phyloP scores from a whole-genome alignment of 2,888 invertebrate genomes.

The Hyposoter didymator region DNA sequence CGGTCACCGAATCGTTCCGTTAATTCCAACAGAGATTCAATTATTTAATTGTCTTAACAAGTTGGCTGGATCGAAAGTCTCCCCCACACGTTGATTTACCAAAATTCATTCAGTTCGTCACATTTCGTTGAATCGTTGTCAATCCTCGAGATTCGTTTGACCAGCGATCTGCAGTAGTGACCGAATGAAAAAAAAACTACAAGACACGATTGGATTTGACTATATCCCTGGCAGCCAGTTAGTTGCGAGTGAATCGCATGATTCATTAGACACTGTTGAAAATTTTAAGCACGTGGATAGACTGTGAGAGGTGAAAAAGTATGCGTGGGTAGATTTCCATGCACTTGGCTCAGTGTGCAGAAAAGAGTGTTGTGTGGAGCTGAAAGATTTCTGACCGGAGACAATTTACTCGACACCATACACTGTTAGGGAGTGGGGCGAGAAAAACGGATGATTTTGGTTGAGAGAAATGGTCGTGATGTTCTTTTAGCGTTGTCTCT shows the following conservation, averaged over 20 bases:
- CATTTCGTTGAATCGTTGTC: too few species aligned
- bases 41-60: too few species aligned
- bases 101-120: too few species aligned
- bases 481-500: slow-evolving; percentile 27
- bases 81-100: too few species aligned
- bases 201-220: too few species aligned
- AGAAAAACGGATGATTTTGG: slow-evolving; percentile 33
- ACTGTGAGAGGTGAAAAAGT: not conserved
- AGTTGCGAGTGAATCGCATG: not conserved
- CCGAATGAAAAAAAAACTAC: too few species aligned
- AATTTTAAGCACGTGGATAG: not conserved
- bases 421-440: slow-evolving; percentile 27
- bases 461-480: slow-evolving; percentile 65
- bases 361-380: slow-evolving; percentile 1
- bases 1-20: too few species aligned
- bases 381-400: slow-evolving; percentile 46
- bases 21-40: too few species aligned
- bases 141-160: too few species aligned
- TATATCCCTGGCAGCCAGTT: not conserved
- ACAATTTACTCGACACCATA: slow-evolving; percentile 43
- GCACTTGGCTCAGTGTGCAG: not conserved
- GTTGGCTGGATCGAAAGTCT: too few species aligned
- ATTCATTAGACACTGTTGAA: not conserved
- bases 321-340: not conserved
- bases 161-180: too few species aligned